Percentiles rank a stretch among this genome's conserved stretches.
Evolutionary conservation across 2,888 invertebrate genomes (phyloP).

Genomic region (Bimastos eiseni): DNA sequence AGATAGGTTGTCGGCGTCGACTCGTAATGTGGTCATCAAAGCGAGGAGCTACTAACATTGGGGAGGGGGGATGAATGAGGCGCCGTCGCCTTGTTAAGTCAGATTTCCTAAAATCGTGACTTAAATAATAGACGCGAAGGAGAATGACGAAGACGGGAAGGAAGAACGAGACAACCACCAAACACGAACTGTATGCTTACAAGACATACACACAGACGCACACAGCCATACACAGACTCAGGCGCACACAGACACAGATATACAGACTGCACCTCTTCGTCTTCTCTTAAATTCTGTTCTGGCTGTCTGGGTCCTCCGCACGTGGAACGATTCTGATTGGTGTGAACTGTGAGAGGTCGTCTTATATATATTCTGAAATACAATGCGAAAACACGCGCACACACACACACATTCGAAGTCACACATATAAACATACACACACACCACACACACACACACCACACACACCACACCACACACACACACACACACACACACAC

Average conservation of each 20-base stretch:
- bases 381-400: background rate
- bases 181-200: background rate
- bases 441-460: background rate
- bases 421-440: too few relatives aligned
- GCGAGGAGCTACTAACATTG: background rate
- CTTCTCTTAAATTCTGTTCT: too few relatives aligned
- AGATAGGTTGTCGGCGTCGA: background rate
- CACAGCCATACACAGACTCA: background rate
- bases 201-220: background rate
- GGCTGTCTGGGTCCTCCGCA: too few relatives aligned
- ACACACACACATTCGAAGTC: too few relatives aligned
- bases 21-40: background rate
- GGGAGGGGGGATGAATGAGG: background rate
- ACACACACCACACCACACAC: background rate
- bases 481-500: background rate
- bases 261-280: too few relatives aligned
- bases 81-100: background rate
- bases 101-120: background rate
- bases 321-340: too few relatives aligned
- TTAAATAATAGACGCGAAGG: background rate
- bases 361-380: too few relatives aligned
- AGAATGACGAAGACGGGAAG: background rate
- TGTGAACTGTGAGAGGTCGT: too few relatives aligned
- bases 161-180: background rate
- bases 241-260: background rate